Evolutionary conservation across 2,888 invertebrate genomes (phyloP), one percentile per base, ranked within the genome.

Genomic region (Hylaea fasciaria): DNA sequence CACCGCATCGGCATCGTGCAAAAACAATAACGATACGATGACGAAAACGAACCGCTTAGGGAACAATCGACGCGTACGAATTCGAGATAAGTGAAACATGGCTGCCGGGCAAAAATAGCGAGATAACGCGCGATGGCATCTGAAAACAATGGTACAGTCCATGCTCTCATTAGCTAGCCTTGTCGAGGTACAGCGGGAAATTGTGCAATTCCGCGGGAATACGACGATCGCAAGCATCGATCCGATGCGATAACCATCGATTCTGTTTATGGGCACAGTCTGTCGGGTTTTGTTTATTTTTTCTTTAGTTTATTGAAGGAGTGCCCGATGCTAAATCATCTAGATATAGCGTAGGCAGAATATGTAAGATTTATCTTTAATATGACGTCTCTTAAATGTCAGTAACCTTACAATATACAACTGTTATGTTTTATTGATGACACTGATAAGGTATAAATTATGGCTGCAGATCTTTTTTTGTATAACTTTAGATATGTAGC

Each of bases 81-180:
- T 82, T 78, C 80, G 72, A 85, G 89, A 90, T 91, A 91, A 89
- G 86, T 85, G 76, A 82, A 88, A 89, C 89, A 89, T 84, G 86
- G 83, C 86, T 87, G 83, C 89, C 80, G 84, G 73, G 85, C 86
- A 87, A 90, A 90, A 89, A 91, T 88, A 88, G 78, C 80, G 77
- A 86, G 89, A 90, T 90, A 89, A 84, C 75, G 69, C 61, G 70
- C 77, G 88, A 89, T 89, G 82, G 81, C 79, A 89, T 90, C 90
- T 84, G 86, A 86, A 88, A 86, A 92, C 91, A 92, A 92, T 91
- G 89, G 90, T 78, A 76, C 76, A 76, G 78, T 83, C 85, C 87
- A 84, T 86, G 88, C 88, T 87, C 91, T 91, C 91, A 91, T 91
- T 91, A 91, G 87, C 89, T 80, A 80, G 85, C 82, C 83, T 80